Percentiles rank a stretch among this genome's conserved stretches.
Evolutionary conservation across 2,888 invertebrate genomes (phyloP).

Genomic region (Tipula vernalis): DNA sequence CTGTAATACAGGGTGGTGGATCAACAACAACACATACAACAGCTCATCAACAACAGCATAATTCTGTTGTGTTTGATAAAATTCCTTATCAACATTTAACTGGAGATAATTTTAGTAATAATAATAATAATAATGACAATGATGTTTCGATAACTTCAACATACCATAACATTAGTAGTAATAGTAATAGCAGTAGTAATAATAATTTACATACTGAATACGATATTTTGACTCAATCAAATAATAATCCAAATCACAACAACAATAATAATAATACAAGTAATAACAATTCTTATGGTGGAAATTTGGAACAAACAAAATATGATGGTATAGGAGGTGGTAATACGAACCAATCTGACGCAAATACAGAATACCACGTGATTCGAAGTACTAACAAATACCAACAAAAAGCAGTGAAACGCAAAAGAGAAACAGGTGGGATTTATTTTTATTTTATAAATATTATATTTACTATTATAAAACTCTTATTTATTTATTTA

Average conservation of each 20-base stretch:
- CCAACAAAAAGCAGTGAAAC: conserved; percentile 21
- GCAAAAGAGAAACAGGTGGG: conserved; percentile 24
- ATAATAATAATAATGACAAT: conserved; percentile 16
- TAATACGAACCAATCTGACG: conserved; percentile 13
- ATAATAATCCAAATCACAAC: conserved; percentile 13
- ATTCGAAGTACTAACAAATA: conserved; percentile 20
- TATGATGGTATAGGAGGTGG: conserved; percentile 12
- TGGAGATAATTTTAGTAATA: conserved; percentile 13
- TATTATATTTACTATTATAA: background rate
- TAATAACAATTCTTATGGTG: conserved; percentile 12
- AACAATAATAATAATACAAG: background rate
- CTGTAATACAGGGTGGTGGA: conserved; percentile 22
- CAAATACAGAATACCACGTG: conserved; percentile 18
- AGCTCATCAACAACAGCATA: background rate
- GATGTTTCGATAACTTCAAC: conserved; percentile 18
- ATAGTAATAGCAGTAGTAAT: conserved; percentile 15
- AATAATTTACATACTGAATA: conserved; percentile 15
- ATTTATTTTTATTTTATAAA: background rate
- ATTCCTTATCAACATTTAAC: conserved; percentile 15
- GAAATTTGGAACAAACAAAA: conserved; percentile 13
- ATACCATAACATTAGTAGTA: conserved; percentile 15
- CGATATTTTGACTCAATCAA: background rate
- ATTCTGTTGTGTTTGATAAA: conserved; percentile 14
- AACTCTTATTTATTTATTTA: background rate
- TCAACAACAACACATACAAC: conserved; percentile 14